Base-by-base conservation (phyloP, 2,113 vertebrate species). In the Phoenicopterus ruber region DNA sequence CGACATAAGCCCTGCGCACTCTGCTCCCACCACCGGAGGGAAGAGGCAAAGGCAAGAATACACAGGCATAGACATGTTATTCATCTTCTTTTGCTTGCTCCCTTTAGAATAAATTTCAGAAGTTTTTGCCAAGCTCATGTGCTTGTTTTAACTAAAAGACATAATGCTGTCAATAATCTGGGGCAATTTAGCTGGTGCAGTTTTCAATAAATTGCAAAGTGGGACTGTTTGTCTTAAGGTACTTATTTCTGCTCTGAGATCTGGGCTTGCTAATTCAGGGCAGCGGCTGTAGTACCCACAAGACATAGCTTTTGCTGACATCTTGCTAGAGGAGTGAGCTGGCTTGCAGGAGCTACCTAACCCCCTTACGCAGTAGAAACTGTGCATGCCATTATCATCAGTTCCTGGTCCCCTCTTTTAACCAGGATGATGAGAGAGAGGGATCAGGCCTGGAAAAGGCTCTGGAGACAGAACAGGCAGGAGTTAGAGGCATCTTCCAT, bases 361-460 rank as follows among this genome's bases (percentile, higher is more conserved):
- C 26, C 21, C 47, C 18, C 22, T 32, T 8, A 25, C 17, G 15
- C 32, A 91, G 26, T 0, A 42, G 26, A 44, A 50, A 73, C 18
- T 52, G 20, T 1, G 1, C 0, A 0, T 31, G 15, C 50, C 16
- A 2, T 62, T 66, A 54, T 13, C 34, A 66, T 7, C 50, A 26
- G n/a, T 26, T 55, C 20, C 63, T 17, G 8, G 7, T 29, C 9
- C 9, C 16, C 10, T 6, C 19, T 59, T 67, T 34, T 31, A 66
- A 54, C 17, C 67, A 21, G 9, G 8, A 3, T 34, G n/a, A 55
- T 9, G 17, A 69, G 20, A 79, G 12, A 59, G 38, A 61, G 17
- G 8, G 10, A 67, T 38, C 47, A 55, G 47, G 24, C 17, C 69
- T 34, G 2, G 8, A 82, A 76, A 50, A 70, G 11, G 29, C 29